Base-by-base conservation (phyloP, 1,140 invertebrate species). In the Drosophila funebris region DNA sequence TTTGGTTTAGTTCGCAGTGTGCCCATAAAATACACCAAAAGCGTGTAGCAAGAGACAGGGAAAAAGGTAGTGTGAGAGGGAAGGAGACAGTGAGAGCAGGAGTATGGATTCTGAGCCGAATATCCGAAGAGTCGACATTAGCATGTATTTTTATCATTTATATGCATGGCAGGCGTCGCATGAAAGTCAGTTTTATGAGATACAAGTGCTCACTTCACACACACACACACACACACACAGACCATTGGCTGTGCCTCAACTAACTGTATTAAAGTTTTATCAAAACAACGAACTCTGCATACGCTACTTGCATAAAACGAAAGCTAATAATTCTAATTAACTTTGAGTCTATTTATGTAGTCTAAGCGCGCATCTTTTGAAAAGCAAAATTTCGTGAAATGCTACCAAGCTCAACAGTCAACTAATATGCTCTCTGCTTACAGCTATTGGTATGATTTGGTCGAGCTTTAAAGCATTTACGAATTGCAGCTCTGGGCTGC, bases 141-240 rank as follows among this genome's bases (percentile, higher is more conserved):
- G 77, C 82, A 81, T 84, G 73, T 77, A 87, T 87, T 87, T 85
- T 77, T 81, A 85, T 85, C 81, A 85, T 85, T 85, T 85, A 82
- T 85, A 85, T 85, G 81, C 81, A 87, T 77, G 81, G 82, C 81
- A 84, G 81, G 77, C 73, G 54, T 48, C 77, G 64, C 77, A 85
- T 81, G 82, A 87, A 77, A 85, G 73, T 81, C 82, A 77, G 79
- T 72, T 74, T 81, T 81, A 75, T 74, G 79, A 58, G 72, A 67
- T 50, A 53, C 29, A 36, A 24, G 29, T 29, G 14, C 43, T 37
- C 31, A 24, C 41, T 43, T 53, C 29, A 62, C 14, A 44, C 9
- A 50, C 39, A 20, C 29, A 53, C 11, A 29, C 50, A 22, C 13
- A 43, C 14, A 43, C n/a, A 27, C 37, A 53, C 11, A 52, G n/a